These are phyloP conservation scores for Pedetes capensis DNA, from an alignment of 2,113 vertebrate genomes.

Conservation along the genomic window DNA sequence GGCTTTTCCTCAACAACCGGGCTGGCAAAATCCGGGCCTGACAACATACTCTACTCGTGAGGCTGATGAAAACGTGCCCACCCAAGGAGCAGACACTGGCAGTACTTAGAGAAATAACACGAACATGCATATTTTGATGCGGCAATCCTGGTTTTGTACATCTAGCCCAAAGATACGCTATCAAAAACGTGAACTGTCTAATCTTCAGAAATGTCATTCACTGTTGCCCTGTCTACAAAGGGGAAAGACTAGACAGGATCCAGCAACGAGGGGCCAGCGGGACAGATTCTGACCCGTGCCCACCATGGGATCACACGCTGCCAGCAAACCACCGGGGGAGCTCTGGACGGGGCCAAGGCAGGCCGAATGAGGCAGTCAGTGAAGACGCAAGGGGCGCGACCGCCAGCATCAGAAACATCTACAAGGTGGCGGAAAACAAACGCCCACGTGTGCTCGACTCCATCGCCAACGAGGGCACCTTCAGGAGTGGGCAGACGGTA, in stretches of 20 bases:
- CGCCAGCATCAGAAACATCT: rapidly evolving
- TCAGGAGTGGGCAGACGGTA: too few relatives aligned
- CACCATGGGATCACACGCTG: rapidly evolving
- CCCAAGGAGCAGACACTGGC: neutral
- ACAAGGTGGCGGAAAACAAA: neutral
- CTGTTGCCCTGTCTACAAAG: neutral
- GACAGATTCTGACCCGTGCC: neutral
- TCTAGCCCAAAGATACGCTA: rapidly evolving
- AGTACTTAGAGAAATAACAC: neutral
- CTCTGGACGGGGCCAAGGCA: rapidly evolving
- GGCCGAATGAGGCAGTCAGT: neutral
- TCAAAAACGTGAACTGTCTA: too few relatives aligned
- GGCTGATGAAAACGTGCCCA: too few relatives aligned
- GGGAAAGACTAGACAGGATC: neutral
- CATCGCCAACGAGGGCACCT: too few relatives aligned
- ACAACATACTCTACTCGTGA: neutral
- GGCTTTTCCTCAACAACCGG: neutral
- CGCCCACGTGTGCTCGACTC: neutral
- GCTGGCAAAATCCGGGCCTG: neutral
- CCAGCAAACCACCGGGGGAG: neutral
- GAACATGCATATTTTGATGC: rapidly evolving
- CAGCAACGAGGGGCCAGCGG: too few relatives aligned
- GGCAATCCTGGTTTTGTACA: neutral
- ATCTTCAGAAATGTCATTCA: neutral
- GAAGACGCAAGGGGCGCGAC: neutral